Base-by-base conservation (phyloP, 2,888 invertebrate genomes). In the Folsomia manolachei region DNA sequence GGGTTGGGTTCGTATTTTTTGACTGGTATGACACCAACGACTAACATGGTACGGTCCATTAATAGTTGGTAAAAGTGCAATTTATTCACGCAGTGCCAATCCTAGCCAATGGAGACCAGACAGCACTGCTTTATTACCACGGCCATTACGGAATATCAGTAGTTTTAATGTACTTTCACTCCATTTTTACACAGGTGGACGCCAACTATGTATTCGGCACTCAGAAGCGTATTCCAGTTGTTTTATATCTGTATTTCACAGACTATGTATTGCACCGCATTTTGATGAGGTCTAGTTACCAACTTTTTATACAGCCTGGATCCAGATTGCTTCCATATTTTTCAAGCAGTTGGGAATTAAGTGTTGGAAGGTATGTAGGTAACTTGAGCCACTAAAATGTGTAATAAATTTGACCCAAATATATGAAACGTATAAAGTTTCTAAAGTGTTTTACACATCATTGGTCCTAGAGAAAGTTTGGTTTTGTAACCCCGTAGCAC, bases 351-450 rank as follows among this genome's bases (percentile, higher is more conserved):
- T 14, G 7, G n/a, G 56, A 19, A 19, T 56, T 18, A 56, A 21
- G n/a, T n/a, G n/a, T n/a, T n/a, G n/a, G n/a, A n/a, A n/a, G n/a
- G n/a, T 56, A 56, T 7, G 11, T 56, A 56, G 56, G 19, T 56
- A 14, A 56, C 56, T 56, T n/a, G 14, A 39, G 14, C 14, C 14
- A 14, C 39, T 70, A 70, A 70, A 70, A 70, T 63, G 62, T 70
- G 71, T 62, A 72, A 72, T 72, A 72, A 72, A 72, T 72, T 72
- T 72, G 69, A 69, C 63, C 56, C 39, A 39, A 39, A 39, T 39
- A n/a, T n/a, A 39, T 39, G 39, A 39, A 14, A 39, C 39, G 39
- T 14, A 39, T 39, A 39, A 39, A 39, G 39, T 39, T 39, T 14
- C 39, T 39, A 4, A 39, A 39, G 39, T 39, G 39, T 39, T 39